These are phyloP conservation scores for Melozone crissalis DNA, from an alignment of 2,113 vertebrate genomes.

Conservation along the genomic window DNA sequence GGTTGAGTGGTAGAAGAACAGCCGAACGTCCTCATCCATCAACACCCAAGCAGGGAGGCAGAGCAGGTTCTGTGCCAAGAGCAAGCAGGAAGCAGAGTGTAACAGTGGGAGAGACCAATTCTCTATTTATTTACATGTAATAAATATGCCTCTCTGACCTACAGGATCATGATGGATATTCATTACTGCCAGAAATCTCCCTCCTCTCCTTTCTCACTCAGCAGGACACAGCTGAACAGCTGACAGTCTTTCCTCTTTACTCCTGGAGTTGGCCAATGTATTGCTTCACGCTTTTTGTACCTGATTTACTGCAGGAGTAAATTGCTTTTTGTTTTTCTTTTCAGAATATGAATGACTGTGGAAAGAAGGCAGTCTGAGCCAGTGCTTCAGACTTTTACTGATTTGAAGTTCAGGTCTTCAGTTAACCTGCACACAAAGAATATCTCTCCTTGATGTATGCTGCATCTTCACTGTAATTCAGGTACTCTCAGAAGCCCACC, in stretches of 20 bases:
- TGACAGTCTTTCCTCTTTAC: background rate
- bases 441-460: background rate
- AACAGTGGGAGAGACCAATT: background rate
- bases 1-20: conserved; percentile 92
- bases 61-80: conserved; percentile 76
- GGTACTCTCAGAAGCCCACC: background rate
- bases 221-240: background rate
- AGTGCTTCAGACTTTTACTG: background rate
- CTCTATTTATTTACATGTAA: background rate
- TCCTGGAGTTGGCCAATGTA: background rate
- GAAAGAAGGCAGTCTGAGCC: background rate
- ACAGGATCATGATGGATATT: background rate
- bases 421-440: background rate
- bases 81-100: background rate
- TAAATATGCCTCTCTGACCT: background rate
- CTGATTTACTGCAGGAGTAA: background rate
- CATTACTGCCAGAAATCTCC: conserved; percentile 29
- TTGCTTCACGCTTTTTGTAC: background rate
- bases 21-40: conserved; percentile 84
- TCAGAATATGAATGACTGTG: background rate
- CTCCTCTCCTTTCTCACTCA: conserved; percentile 4
- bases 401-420: background rate
- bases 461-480: background rate
- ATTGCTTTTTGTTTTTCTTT: background rate
- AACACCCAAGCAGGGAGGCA: conserved; percentile 85